phyloP scores from a whole-genome alignment of 2,113 vertebrate genomes.

The Grammomys dolichurus region DNA sequence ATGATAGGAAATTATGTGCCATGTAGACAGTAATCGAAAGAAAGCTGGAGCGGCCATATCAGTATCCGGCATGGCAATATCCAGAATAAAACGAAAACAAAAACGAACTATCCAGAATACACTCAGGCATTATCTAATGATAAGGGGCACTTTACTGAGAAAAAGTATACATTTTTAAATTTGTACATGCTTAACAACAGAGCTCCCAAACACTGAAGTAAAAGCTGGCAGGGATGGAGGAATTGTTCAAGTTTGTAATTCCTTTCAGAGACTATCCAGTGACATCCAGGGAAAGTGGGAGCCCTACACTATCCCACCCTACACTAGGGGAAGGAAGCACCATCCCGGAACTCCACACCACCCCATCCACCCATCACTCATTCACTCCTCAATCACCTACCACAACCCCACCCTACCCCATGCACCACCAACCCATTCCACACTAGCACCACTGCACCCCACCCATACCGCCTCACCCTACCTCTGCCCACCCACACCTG shows the following conservation, averaged over 20 bases:
- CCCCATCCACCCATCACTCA: no score
- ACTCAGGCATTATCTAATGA: not conserved
- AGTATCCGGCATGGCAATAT: not conserved
- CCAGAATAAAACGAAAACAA: not conserved
- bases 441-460: not conserved
- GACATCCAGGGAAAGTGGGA: no score
- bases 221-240: not conserved
- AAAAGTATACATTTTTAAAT: not conserved
- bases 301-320: not conserved
- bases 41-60: not conserved
- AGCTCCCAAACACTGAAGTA: not conserved
- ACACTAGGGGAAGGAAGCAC: accelerated
- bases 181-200: not conserved
- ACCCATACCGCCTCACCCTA: not conserved
- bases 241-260: not conserved
- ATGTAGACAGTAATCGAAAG: not conserved
- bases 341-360: no score
- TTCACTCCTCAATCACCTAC: not conserved
- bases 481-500: not conserved
- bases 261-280: not conserved
- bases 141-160: not conserved
- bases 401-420: not conserved
- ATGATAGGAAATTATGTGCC: not conserved
- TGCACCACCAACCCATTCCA: not conserved
- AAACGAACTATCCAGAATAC: no score